phyloP scores from a whole-genome alignment of 2,113 vertebrate species.

The Amblyopsis rosae region DNA sequence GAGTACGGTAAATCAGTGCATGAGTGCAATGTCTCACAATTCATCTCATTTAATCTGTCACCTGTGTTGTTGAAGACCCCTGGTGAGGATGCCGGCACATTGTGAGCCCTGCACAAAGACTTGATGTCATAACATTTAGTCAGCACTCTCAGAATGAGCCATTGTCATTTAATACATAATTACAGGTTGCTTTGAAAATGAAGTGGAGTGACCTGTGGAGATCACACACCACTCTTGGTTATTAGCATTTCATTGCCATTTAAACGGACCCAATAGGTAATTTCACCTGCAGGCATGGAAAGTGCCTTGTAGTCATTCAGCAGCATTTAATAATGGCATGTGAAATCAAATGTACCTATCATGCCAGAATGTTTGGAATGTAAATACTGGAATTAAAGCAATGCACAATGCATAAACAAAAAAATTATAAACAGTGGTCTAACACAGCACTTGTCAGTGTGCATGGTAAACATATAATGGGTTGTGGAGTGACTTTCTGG shows the following conservation, averaged over 20 bases:
- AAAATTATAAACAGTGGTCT: too few species aligned
- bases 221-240: constrained; percentile 43
- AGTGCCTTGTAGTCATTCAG: constrained; percentile 53
- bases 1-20: too few species aligned
- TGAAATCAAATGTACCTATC: constrained; percentile 8
- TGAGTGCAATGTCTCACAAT: too few species aligned
- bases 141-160: constrained; percentile 55
- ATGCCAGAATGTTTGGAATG: constrained; percentile 2
- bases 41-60: not conserved
- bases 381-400: not conserved
- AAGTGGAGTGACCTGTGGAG: constrained; percentile 50
- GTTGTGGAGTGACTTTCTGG: too few species aligned
- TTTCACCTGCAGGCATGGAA: constrained; percentile 59
- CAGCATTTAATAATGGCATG: constrained; percentile 43
- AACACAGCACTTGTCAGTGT: too few species aligned
- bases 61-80: constrained; percentile 19
- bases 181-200: constrained; percentile 39
- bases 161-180: constrained; percentile 67
- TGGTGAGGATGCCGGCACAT: constrained; percentile 20
- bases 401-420: too few species aligned
- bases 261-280: constrained; percentile 43
- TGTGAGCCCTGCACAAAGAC: constrained; percentile 25
- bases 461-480: too few species aligned
- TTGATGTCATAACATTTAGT: constrained; percentile 53
- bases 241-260: constrained; percentile 61